Base-by-base conservation (phyloP, 2,888 invertebrate species). In the Yponomeuta malinellus region DNA sequence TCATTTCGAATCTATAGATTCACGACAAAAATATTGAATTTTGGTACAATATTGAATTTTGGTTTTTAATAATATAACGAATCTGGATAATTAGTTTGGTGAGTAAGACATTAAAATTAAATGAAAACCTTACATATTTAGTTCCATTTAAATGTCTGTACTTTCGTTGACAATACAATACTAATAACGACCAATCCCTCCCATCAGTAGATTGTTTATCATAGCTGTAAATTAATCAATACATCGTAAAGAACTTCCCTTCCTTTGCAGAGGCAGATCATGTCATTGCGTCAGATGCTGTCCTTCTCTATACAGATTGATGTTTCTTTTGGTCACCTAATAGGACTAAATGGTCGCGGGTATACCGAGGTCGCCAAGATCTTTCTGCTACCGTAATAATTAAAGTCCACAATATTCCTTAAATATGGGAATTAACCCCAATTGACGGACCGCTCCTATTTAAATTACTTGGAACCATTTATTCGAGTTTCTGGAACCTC, bases 351-450 rank as follows among this genome's bases (percentile, higher is more conserved):
- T 59, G 8, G 15, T 59, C 12, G 12, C 15, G 15, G 15, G 4
- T n/a, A 79, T 75, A 76, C 75, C 75, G 76, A 76, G 77, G 78
- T 77, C 80, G 78, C 77, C 77, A 77, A 78, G 78, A 81, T 76
- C 81, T 83, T 43, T 12, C 15, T 59, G 52, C 52, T 59, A 59
- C 15, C 12, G 52, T 59, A 82, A 83, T 90, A 90, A 90, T 92
- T 92, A 91, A 86, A 85, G 83, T 84, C 83, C 80, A 83, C 82
- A 87, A 70, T 91, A 91, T 92, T 92, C 89, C 92, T 91, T 90
- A 92, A 91, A 92, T 87, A 86, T 83, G 85, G 78, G 91, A 92
- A 91, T 92, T 92, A 91, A 92, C 92, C 92, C 87, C 90, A 92
- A 92, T 92, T 92, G 92, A 90, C 86, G 86, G 88, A 88, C 85